Evolutionary conservation across 2,113 vertebrate genomes (phyloP).

Genomic region (Sprattus sprattus): DNA sequence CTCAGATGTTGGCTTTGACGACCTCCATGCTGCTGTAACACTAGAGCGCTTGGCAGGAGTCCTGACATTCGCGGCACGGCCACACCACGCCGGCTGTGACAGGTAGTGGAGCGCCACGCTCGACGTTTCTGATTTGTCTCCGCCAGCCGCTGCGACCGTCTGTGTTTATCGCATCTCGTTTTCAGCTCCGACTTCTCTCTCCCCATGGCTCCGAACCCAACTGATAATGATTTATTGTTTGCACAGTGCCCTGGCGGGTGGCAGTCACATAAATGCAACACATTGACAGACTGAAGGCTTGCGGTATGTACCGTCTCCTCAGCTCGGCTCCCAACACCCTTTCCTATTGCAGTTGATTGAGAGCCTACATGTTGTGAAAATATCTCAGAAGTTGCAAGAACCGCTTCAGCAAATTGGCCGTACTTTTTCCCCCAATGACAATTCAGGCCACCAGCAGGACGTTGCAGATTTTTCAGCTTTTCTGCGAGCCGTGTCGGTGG

Average conservation of each 20-base stretch:
- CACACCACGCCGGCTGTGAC: not conserved
- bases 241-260: not conserved
- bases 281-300: not conserved
- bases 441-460: not conserved
- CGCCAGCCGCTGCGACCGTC: constrained; percentile 38
- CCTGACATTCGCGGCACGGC: not conserved
- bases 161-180: constrained; percentile 46
- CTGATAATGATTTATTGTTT: constrained; percentile 18
- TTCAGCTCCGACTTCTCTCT: constrained; percentile 26
- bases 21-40: not conserved
- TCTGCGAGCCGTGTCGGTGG: not conserved
- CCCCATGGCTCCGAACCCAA: constrained; percentile 12
- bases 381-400: not conserved
- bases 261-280: not conserved
- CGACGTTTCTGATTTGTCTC: constrained; percentile 39
- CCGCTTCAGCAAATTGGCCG: not conserved
- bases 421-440: not conserved
- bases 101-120: not conserved
- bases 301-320: not conserved
- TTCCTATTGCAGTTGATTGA: not conserved
- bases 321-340: not conserved
- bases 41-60: not conserved
- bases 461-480: not conserved
- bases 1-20: constrained; percentile 13
- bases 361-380: not conserved